Evolutionary conservation across 1,140 invertebrate genomes (phyloP).

Genomic region (Ceratoteleas bidentatus): DNA sequence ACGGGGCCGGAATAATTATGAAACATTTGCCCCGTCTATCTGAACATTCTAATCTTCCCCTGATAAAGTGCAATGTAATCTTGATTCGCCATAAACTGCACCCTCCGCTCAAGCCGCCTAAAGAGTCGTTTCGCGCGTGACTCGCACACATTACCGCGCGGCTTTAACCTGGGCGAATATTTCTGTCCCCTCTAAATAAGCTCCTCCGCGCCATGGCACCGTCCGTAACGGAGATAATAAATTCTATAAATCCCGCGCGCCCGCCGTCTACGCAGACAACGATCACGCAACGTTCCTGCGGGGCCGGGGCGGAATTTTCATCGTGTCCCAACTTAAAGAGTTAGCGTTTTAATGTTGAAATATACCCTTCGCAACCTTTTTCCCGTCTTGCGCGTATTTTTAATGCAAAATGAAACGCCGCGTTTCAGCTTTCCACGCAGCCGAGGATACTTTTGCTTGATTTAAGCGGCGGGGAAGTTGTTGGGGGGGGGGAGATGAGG

Average conservation of each 20-base stretch:
- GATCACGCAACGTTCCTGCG: conserved; percentile 52
- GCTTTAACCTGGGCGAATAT: conserved; percentile 60
- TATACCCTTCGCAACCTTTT: conserved; percentile 23
- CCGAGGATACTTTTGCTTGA: conserved; percentile 44
- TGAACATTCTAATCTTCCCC: conserved; percentile 63
- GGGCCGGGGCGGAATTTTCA: conserved; percentile 33
- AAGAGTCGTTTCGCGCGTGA: conserved; percentile 64
- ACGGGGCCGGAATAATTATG: conserved; percentile 63
- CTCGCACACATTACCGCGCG: conserved; percentile 61
- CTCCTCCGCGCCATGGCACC: conserved; percentile 51
- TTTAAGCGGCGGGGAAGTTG: conserved; percentile 15
- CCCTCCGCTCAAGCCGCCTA: conserved; percentile 58
- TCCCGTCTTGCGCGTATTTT: conserved; percentile 16
- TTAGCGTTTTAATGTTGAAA: conserved; percentile 47
- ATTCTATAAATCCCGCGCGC: conserved; percentile 58
- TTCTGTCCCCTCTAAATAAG: conserved; percentile 66
- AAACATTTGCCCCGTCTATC: conserved; percentile 57
- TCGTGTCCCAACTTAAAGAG: conserved; percentile 40
- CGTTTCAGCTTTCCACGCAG: conserved; percentile 32
- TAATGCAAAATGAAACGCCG: conserved; percentile 31
- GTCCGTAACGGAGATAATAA: conserved; percentile 61
- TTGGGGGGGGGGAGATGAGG: no score
- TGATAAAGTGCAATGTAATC: conserved; percentile 65
- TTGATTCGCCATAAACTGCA: conserved; percentile 64
- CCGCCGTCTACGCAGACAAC: conserved; percentile 47